phyloP scores from a whole-genome alignment of 1,140 invertebrate species.

The Daktulosphaira vitifoliae region DNA sequence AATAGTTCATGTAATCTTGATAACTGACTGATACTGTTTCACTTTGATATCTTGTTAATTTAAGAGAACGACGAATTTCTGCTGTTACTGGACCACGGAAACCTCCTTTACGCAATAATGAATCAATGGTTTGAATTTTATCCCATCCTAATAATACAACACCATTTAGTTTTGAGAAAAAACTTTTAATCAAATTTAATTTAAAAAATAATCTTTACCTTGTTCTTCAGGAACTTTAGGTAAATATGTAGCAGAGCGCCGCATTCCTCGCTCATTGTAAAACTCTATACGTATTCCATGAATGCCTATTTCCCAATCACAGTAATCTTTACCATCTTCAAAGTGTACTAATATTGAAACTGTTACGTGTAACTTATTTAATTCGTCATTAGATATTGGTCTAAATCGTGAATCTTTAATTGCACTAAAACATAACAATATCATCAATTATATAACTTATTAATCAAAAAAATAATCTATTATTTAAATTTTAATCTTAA shows the following conservation, averaged over 20 bases:
- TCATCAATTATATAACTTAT: neutral
- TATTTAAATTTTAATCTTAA: too few species aligned
- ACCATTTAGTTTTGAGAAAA: neutral
- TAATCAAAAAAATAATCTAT: too few species aligned
- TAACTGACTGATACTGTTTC: constrained; percentile 76
- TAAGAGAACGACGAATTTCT: constrained; percentile 76
- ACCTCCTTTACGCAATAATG: constrained; percentile 91
- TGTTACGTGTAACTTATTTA: constrained; percentile 83
- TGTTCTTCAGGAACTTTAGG: constrained; percentile 96
- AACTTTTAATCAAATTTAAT: neutral
- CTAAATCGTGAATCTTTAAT: constrained; percentile 95
- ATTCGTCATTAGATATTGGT: constrained; percentile 89
- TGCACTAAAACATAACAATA: constrained; percentile 57
- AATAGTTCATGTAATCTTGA: constrained; percentile 65
- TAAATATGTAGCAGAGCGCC: constrained; percentile 93
- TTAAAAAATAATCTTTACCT: constrained; percentile 52
- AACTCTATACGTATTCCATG: constrained; percentile 99
- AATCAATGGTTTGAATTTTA: constrained; percentile 95
- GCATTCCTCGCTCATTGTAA: constrained; percentile 85
- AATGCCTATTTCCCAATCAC: constrained; percentile 94
- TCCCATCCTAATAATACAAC: constrained; percentile 65
- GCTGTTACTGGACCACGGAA: constrained; percentile 85
- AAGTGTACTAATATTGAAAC: constrained; percentile 93
- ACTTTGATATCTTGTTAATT: constrained; percentile 89
- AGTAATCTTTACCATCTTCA: constrained; percentile 87